Evolutionary conservation across 92 coral and sea anemone species (phyloP).

Genomic region (Galaxea fascicularis): DNA sequence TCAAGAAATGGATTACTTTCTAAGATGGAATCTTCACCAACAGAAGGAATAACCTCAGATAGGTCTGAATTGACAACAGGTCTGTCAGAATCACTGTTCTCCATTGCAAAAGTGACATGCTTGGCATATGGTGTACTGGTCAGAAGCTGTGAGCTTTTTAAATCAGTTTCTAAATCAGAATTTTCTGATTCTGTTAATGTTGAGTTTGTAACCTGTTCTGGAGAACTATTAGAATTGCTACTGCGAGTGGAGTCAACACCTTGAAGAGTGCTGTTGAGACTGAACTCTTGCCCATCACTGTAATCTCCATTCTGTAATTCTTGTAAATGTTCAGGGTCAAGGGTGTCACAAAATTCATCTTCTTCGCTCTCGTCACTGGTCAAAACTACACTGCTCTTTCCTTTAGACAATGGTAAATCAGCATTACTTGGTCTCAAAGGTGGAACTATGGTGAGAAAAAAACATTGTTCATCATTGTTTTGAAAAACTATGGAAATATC

Average conservation of each 20-base stretch:
- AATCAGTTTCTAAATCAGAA: conserved; percentile 68
- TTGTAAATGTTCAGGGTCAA: conserved; percentile 92
- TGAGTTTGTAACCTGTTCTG: conserved; percentile 57
- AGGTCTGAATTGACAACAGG: conserved; percentile 26
- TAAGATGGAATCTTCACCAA: conserved; percentile 24
- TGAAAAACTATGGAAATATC: too few relatives aligned
- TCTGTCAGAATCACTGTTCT: conserved; percentile 24
- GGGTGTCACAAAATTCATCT: conserved; percentile 95
- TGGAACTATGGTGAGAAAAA: conserved; percentile 11
- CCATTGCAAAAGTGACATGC: conserved; percentile 92
- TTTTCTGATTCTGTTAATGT: conserved; percentile 74
- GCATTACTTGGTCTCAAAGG: conserved; percentile 19
- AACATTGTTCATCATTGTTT: background rate
- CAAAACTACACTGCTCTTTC: conserved; percentile 14
- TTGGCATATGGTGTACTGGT: conserved; percentile 86
- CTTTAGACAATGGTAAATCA: conserved; percentile 14
- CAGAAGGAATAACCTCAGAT: conserved; percentile 3
- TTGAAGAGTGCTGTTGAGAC: conserved; percentile 28
- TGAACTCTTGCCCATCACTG: conserved; percentile 2
- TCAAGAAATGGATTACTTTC: conserved; percentile 26
- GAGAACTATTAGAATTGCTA: conserved; percentile 48
- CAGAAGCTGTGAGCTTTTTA: conserved; percentile 32
- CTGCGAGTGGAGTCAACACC: conserved; percentile 19
- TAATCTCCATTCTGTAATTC: conserved; percentile 58
- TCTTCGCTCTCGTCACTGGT: conserved; percentile 90